A percentile compares a stretch with the other conserved stretches of the same genome.
These are phyloP conservation scores for Thunnus maccoyii DNA, from an alignment of 2,113 vertebrate species.

Conservation along the genomic window DNA sequence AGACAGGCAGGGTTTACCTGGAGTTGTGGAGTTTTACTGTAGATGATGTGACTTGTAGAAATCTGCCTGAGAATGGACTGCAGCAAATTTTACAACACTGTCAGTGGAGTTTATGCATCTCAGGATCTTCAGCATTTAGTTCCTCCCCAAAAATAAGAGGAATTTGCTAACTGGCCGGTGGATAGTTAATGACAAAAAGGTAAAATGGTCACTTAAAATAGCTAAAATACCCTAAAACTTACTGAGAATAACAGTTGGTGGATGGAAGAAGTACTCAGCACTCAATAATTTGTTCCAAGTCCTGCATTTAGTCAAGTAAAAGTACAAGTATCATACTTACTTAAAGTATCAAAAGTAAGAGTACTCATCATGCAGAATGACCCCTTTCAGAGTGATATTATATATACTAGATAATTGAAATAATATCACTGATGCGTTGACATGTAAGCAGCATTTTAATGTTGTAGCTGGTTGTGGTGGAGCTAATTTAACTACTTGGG, in stretches of 20 bases:
- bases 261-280: background rate
- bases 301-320: background rate
- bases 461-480: background rate
- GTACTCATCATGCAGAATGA: slow-evolving; percentile 2
- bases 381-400: too few species aligned
- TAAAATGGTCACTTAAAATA: background rate
- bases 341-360: background rate
- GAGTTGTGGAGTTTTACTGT: background rate
- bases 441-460: background rate
- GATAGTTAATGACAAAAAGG: too few species aligned
- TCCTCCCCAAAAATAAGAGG: background rate
- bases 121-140: slow-evolving; percentile 1
- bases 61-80: slow-evolving; percentile 10
- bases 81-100: background rate
- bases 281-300: background rate
- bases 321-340: background rate
- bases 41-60: slow-evolving; percentile 49
- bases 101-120: slow-evolving; percentile 1
- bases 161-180: background rate
- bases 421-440: too few species aligned
- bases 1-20: slow-evolving; percentile 12
- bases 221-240: background rate
- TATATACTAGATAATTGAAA: too few species aligned
- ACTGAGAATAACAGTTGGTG: background rate
- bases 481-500: background rate